Evolutionary conservation across 2,888 invertebrate genomes (phyloP).

Genomic region (Willowsia nigromaculata): DNA sequence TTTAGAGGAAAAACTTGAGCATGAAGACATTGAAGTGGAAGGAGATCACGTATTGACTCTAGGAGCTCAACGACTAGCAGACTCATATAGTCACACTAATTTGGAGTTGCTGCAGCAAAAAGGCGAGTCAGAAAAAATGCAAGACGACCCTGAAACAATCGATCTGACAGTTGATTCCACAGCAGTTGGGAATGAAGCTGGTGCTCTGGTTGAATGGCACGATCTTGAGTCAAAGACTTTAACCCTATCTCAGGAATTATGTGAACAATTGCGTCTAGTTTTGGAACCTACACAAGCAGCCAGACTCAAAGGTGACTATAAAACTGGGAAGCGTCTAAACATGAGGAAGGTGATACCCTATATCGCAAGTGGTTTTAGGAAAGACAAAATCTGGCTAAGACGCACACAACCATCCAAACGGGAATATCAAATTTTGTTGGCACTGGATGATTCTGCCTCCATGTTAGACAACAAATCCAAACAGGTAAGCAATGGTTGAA

Average conservation of each 20-base stretch:
- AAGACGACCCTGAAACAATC: constrained; percentile 34
- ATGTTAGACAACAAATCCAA: constrained; percentile 95
- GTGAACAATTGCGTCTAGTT: constrained; percentile 95
- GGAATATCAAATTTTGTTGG: constrained; percentile 97
- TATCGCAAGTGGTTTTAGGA: constrained; percentile 98
- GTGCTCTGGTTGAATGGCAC: constrained; percentile 75
- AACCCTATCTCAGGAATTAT: constrained; percentile 89
- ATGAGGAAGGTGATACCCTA: constrained; percentile 99
- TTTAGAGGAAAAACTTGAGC: constrained; percentile 81
- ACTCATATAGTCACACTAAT: constrained; percentile 88
- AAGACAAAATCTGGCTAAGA: constrained; percentile 99
- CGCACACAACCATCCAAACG: constrained; percentile 96
- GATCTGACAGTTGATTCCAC: constrained; percentile 8
- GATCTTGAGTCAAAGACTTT: constrained; percentile 79
- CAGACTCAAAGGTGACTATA: constrained; percentile 95
- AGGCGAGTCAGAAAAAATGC: not conserved
- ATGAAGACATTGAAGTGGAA: constrained; percentile 82
- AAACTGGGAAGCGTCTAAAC: constrained; percentile 97
- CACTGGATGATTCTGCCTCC: constrained; percentile 96
- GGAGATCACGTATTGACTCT: constrained; percentile 87
- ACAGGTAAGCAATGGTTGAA: constrained; percentile 79
- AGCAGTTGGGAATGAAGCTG: constrained; percentile 58
- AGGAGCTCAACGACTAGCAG: constrained; percentile 85
- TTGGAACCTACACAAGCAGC: constrained; percentile 97
- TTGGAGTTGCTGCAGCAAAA: constrained; percentile 72